phyloP scores from a whole-genome alignment of 2,888 invertebrate genomes.

The Dasysyrphus tricinctus region DNA sequence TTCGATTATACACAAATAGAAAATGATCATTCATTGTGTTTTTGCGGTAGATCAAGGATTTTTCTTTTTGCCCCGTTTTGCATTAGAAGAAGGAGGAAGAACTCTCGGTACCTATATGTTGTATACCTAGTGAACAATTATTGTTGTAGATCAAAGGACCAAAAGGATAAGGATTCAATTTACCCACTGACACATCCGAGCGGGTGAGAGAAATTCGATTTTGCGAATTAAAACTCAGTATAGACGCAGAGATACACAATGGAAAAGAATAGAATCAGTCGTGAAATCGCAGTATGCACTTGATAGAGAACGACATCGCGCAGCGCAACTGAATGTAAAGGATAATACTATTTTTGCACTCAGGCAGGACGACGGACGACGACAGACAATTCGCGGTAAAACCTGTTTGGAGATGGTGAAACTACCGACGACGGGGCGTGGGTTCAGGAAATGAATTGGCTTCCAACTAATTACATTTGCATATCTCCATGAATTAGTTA shows the following conservation, averaged over 20 bases:
- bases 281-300: constrained; percentile 11
- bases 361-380: constrained; percentile 27
- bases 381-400: constrained; percentile 8
- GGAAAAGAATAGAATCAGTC: constrained; percentile 9
- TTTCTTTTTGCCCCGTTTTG: not conserved
- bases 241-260: not conserved
- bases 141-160: constrained; percentile 58
- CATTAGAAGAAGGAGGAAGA: not conserved
- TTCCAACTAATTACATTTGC: constrained; percentile 82
- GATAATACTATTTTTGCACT: constrained; percentile 39
- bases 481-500: constrained; percentile 79
- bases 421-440: not conserved
- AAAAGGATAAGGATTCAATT: constrained; percentile 67
- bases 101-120: not conserved
- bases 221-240: constrained; percentile 41
- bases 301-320: not conserved
- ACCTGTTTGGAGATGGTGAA: not conserved
- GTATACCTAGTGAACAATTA: not conserved
- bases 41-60: constrained; percentile 42
- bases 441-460: constrained; percentile 76
- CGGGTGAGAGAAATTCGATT: constrained; percentile 57
- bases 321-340: constrained; percentile 22
- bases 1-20: constrained; percentile 49
- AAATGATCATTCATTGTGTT: constrained; percentile 58
- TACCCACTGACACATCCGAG: constrained; percentile 58